Evolutionary conservation across 37 sponge, comb jelly and placozoan species (phyloP), one percentile per base, ranked within the genome.

Genomic region (Ephydatia muelleri): DNA sequence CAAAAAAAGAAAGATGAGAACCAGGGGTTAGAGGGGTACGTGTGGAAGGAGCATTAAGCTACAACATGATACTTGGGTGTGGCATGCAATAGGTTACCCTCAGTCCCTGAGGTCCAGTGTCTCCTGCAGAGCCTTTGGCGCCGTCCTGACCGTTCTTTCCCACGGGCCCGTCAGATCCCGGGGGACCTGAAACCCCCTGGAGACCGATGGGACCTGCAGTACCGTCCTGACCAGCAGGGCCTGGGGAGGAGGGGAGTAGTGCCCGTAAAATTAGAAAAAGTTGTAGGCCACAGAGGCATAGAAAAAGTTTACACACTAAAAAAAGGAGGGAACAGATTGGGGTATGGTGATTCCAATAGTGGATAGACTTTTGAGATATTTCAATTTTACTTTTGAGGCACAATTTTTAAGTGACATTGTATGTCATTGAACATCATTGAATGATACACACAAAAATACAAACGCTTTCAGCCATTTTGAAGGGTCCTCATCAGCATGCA

Each of bases 221-320:
- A 38, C 83, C 83, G 2, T 70, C 83, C 69, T 33, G 73, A 8
- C 83, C 83, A 11, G 38, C 16, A 38, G 38, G 39, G 39, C 83
- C 83, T 39, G 38, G 33, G 76, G 37, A 78, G 47, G 47, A 43
- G 47, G 47, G 8, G n/a, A n/a, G 76, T 5, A 9, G 31, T 34
- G 35, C 76, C 25, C 5, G 76, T 37, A 8, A 21, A 65, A 65
- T 65, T 65, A 23, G 16, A 65, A 16, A 65, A 16, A 23, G 67
- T 65, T 65, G 67, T 65, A 65, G 16, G 67, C 67, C 21, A 65
- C 21, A 65, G 67, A 65, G 16, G 21, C 16, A 23, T 16, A 65
- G 21, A 65, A 65, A 23, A 65, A 21, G 16, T 23, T 65, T 65
- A 16, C n/a, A n/a, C n/a, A n/a, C n/a, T n/a, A n/a, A n/a, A n/a